Evolutionary conservation across 2,113 vertebrate species (phyloP), one percentile per base, ranked within the genome.

Genomic region (Microcebus murinus): DNA sequence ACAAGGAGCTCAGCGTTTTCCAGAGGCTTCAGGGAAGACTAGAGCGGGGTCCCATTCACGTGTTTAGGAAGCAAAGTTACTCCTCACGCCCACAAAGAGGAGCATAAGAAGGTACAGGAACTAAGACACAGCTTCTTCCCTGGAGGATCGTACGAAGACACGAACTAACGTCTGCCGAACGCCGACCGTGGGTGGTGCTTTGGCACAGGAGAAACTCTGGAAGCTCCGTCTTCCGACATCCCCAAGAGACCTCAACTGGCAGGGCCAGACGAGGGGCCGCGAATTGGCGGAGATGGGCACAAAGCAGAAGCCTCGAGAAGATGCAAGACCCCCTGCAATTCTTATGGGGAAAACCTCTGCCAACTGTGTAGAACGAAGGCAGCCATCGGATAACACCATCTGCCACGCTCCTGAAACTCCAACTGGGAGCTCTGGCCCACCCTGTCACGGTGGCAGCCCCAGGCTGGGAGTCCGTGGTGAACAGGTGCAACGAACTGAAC

Each of bases 281-380:
- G 1, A 13, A 14, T 31, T 45, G 4, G 14, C 34, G 13, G n/a
- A 17, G 67, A 39, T 0, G 1, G 12, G 29, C 0, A 2, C n/a
- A 45, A 12, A 8, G 48, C 8, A 13, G 57, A n/a, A 31, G 15
- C 45, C 13, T 25, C 8, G 2, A 45, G 68, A 76, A 15, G 61
- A 48, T 9, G 23, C 17, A 36, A 74, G n/a, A 63, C 3, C 11
- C 20, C 14, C 17, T 11, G 2, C 0, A 3, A 17, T 11, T 25
- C 36, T 55, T 23, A 23, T 0, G 7, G 67, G 27, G 31, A 67
- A 65, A 18, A 55, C 17, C 39, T 67, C 45, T 13, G 34, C 6
- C 29, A n/a, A n/a, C 42, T 31, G 0, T 63, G 23, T 4, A 25
- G 36, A 48, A n/a, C 15, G n/a, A 39, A 4, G 23, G 55, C 27